Conservation (phyloP, 2,113 vertebrate genomes). For the Cromileptes altivelis region DNA sequence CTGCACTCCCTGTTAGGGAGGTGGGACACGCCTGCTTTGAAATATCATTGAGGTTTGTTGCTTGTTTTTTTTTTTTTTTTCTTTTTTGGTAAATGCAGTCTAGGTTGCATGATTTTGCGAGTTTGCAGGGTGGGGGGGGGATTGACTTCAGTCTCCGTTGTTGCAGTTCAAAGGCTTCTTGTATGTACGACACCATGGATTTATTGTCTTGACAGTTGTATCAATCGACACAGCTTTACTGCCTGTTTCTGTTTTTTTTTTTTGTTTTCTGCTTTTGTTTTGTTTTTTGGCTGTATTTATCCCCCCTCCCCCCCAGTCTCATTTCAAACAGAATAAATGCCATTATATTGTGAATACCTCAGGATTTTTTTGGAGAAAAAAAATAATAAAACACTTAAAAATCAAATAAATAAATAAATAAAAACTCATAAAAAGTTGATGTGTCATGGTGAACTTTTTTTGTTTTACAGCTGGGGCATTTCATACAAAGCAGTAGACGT, state of each 20-base stretch:
- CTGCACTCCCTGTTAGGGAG: constrained; percentile 46
- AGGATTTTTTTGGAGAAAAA: constrained; percentile 87
- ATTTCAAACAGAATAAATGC: constrained; percentile 87
- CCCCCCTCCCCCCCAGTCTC: constrained; percentile 55
- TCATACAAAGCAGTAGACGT: too few relatives aligned
- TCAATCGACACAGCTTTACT: constrained; percentile 73
- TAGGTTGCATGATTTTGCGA: constrained; percentile 69
- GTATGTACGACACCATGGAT: constrained; percentile 57
- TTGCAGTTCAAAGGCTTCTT: constrained; percentile 53
- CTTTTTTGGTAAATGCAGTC: constrained; percentile 42
- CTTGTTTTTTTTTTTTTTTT: constrained; percentile 46
- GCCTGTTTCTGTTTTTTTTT: constrained; percentile 17
- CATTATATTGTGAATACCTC: constrained; percentile 91
- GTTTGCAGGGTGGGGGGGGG: constrained; percentile 41
- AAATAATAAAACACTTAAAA: constrained; percentile 84
- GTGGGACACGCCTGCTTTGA: constrained; percentile 39
- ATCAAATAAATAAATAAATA: constrained; percentile 84
- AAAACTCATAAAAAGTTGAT: constrained; percentile 74
- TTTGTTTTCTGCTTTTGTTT: constrained; percentile 6
- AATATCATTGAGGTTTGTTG: constrained; percentile 35
- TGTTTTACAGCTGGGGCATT: not conserved
- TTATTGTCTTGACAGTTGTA: constrained; percentile 61
- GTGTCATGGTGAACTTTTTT: constrained; percentile 16
- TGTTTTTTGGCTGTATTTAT: constrained; percentile 62
- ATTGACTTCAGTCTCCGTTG: constrained; percentile 18